Base-by-base conservation (phyloP, 2,888 invertebrate genomes). In the Leptinotarsa tumamoca region DNA sequence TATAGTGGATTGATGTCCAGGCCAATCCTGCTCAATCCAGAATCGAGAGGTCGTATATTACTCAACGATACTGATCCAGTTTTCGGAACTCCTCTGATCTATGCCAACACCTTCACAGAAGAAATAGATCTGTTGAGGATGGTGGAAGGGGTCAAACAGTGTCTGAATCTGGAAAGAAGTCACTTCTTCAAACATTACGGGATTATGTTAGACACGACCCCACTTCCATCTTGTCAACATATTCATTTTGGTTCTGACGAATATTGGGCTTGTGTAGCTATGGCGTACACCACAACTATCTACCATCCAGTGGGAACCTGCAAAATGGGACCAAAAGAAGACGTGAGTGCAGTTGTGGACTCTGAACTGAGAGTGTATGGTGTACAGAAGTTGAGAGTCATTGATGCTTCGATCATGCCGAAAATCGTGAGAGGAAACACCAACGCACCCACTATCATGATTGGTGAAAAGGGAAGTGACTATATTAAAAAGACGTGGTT, bases 61-160 rank as follows among this genome's bases (percentile, higher is more conserved):
- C 87, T 96, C 2, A 93, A 93, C 81, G 88, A 90, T 0, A 91
- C 92, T 0, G 92, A 96, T 88, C 96, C 96, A 0, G 84, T 92
- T 71, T 92, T 91, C 84, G 93, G 94, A 0, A 90, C 90, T 68
- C 96, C 96, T 0, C 87, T 93, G 72, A 94, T 96, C 79, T 93
- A 93, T 83, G 92, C 96, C 0, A 92, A 92, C 80, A 93, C 92
- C 73, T 93, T 93, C 74, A 90, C 90, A 0, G 90, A 91, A n/a
- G 89, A 90, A 81, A 90, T 91, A 69, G 95, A 95, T 84, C 80
- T 93, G 7, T 89, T 91, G 68, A 89, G 90, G 15, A 89, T 94
- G 81, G 87, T 94, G 18, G 90, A 91, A 81, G 93, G 92, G 0
- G 88, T 92, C 49, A 90, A 91, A 79, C 92, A 91, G 78, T 91